Conservation (phyloP, 2,888 invertebrate genomes). For the Nesidiocoris tenuis region DNA sequence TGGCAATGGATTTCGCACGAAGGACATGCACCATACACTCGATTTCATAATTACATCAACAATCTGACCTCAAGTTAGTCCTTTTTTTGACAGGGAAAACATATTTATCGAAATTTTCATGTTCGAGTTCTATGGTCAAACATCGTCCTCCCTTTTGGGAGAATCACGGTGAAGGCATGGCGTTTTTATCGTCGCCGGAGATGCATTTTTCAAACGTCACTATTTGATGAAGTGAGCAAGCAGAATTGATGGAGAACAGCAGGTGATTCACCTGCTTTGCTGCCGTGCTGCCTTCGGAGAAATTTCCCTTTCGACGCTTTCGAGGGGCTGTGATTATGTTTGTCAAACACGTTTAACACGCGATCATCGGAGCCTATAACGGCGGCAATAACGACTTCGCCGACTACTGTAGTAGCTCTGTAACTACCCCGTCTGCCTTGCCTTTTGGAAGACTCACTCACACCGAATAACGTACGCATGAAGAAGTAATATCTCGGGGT, state of each 20-base stretch:
- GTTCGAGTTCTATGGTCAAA: no score
- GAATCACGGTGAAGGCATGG: no score
- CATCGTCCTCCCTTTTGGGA: no score
- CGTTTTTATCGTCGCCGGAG: no score
- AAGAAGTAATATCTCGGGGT: neutral
- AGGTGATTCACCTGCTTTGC: constrained; percentile 20
- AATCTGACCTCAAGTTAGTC: no score
- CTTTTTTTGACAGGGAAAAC: no score
- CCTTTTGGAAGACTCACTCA: neutral
- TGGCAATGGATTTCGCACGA: no score
- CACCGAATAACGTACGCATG: neutral
- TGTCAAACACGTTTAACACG: constrained; percentile 41
- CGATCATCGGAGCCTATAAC: constrained; percentile 40
- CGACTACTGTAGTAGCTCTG: neutral
- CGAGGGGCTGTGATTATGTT: constrained; percentile 34
- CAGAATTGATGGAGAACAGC: neutral
- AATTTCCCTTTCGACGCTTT: constrained; percentile 8
- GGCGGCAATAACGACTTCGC: constrained; percentile 23
- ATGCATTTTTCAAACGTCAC: neutral
- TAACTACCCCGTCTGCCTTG: neutral
- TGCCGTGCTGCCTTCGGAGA: neutral
- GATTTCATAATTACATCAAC: no score
- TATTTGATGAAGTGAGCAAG: constrained; percentile 27
- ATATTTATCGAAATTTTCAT: no score
- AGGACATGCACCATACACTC: no score